Evolutionary conservation across 2,888 invertebrate genomes (phyloP).

Genomic region (Scaptomyza flava): DNA sequence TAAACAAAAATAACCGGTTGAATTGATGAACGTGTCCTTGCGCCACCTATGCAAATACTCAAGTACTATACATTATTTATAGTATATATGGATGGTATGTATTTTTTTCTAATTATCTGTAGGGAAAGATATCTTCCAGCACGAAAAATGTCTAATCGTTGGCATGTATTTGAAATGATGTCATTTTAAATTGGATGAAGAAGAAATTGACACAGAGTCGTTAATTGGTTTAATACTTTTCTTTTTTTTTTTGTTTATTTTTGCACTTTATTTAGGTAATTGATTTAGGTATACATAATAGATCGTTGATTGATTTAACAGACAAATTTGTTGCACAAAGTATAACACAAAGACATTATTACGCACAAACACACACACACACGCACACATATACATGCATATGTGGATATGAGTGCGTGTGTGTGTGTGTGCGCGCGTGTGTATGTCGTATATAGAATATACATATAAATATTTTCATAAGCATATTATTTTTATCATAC

Average conservation of each 20-base stretch:
- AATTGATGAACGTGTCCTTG: too few species aligned
- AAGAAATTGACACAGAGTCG: constrained; percentile 12
- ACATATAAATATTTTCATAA: constrained; percentile 50
- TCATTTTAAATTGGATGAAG: not conserved
- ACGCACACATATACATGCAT: constrained; percentile 5
- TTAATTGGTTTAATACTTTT: constrained; percentile 46
- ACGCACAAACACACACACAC: constrained; percentile 18
- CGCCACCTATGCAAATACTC: too few species aligned
- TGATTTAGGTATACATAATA: constrained; percentile 69
- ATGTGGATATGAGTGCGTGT: not conserved
- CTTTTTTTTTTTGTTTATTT: constrained; percentile 41
- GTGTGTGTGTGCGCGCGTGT: constrained; percentile 16
- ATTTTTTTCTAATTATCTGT: too few species aligned
- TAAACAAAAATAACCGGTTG: too few species aligned
- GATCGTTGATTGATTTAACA: constrained; percentile 72
- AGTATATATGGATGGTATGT: too few species aligned
- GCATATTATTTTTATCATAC: constrained; percentile 60
- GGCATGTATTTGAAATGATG: not conserved
- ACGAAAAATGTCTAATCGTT: not conserved
- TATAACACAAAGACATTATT: constrained; percentile 53
- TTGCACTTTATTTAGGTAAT: constrained; percentile 77
- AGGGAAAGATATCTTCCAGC: too few species aligned
- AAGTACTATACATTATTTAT: too few species aligned
- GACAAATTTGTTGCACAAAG: constrained; percentile 68
- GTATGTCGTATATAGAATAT: constrained; percentile 24